phyloP scores from a whole-genome alignment of 2,888 invertebrate species.

The Barypeithes pellucidus region DNA sequence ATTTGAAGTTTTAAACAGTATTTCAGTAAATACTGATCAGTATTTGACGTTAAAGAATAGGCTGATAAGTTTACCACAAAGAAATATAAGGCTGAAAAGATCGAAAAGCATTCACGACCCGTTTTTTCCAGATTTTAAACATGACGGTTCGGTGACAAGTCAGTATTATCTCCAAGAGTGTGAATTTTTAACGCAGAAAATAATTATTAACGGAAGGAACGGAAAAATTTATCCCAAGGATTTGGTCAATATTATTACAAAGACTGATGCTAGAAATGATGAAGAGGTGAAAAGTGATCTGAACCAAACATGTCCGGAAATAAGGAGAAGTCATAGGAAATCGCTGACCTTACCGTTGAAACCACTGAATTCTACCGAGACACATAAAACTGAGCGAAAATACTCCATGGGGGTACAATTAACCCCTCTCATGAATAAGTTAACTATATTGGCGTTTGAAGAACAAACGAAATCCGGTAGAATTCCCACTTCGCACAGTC shows the following conservation, averaged over 20 bases:
- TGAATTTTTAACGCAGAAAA: neutral
- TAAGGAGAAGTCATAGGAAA: conserved; percentile 56
- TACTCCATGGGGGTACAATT: conserved; percentile 76
- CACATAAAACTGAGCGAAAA: conserved; percentile 13
- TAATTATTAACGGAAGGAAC: neutral
- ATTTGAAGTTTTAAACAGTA: conserved; percentile 75
- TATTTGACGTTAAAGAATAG: conserved; percentile 66
- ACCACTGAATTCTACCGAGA: conserved; percentile 48
- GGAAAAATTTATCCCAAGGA: neutral
- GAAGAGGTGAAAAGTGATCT: neutral
- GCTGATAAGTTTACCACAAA: conserved; percentile 60
- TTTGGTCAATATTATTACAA: neutral
- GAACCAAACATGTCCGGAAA: neutral
- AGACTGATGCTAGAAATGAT: neutral
- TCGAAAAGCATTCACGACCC: conserved; percentile 85
- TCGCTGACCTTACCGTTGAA: conserved; percentile 83
- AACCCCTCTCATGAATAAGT: conserved; percentile 87
- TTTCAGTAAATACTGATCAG: conserved; percentile 48
- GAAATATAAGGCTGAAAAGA: conserved; percentile 51
- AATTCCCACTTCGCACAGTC: too few species aligned
- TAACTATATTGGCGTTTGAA: conserved; percentile 81
- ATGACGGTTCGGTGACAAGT: conserved; percentile 73
- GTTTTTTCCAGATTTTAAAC: conserved; percentile 82
- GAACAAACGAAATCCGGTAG: conserved; percentile 71
- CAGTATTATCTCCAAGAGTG: conserved; percentile 34